Base-by-base conservation (phyloP, 1,140 invertebrate genomes). In the Sminthurides bifidus region DNA sequence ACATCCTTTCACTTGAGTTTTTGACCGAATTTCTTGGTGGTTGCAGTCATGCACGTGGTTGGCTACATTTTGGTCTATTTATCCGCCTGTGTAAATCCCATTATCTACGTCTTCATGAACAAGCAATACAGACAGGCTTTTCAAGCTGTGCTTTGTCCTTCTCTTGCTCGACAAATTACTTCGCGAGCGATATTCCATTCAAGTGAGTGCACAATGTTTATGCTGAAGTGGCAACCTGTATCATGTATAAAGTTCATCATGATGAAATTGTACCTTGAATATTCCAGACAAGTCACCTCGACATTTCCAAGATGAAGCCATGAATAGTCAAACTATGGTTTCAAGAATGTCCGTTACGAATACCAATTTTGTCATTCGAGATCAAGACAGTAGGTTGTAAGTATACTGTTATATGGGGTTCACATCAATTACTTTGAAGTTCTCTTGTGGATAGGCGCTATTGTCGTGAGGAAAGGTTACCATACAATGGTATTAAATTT, bases 101-200 rank as follows among this genome's bases (percentile, higher is more conserved):
- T 79, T 15, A 75, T 79, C 40, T 79, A 79, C 58, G 77, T 78
- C 10, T 74, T 77, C 30, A 77, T 78, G 73, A 79, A 79, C 66
- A 71, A 73, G 35, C 76, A 78, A 56, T 79, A 79, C 62, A 65
- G 77, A 43, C 69, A 72, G 54, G 77, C 77, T 1, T 78, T 78
- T 66, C 71, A 71, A 64, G 67, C 69, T 10, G 71, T 76, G n/a
- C 56, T 77, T 3, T 65, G 59, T 35, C 63, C 63, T 21, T 35
- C 59, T 21, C 57, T 57, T 45, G 46, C 49, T 21, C 14, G 35
- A 19, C 43, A 38, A 26, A 30, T 53, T 14, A 10, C 57, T 8
- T 50, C 59, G 6, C 40, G 57, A 40, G 59, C 61, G 6, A 59
- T 55, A 1, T 65, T 61, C 37, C 57, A 61, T 17, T 61, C 63